These are phyloP conservation scores for Heliconius congener DNA, from an alignment of 1,140 invertebrate genomes.

Conservation along the genomic window DNA sequence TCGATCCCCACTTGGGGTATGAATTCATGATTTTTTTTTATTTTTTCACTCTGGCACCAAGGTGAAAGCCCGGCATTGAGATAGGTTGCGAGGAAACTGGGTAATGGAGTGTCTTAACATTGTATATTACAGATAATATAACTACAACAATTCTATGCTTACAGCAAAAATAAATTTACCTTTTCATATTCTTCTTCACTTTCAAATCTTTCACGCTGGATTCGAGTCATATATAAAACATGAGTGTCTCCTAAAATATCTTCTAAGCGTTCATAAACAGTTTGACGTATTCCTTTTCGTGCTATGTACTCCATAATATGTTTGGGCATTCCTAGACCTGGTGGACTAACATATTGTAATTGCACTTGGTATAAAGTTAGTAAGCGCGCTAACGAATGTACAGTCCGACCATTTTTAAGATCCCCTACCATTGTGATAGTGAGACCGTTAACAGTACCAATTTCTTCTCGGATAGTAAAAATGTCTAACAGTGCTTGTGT, in stretches of 20 bases:
- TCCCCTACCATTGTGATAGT: conserved; percentile 98
- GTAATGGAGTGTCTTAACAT: too few relatives aligned
- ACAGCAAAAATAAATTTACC: conserved; percentile 77
- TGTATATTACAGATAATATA: too few relatives aligned
- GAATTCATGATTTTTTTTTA: too few relatives aligned
- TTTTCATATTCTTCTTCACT: conserved; percentile 92
- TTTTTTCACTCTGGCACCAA: too few relatives aligned
- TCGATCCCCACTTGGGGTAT: too few relatives aligned
- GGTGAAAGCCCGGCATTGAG: too few relatives aligned
- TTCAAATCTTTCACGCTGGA: conserved; percentile 96
- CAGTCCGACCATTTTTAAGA: conserved; percentile 98
- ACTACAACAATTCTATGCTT: too few relatives aligned
- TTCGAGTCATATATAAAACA: conserved; percentile 98
- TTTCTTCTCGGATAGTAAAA: conserved; percentile 99
- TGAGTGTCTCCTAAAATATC: conserved; percentile 95
- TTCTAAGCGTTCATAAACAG: conserved; percentile 88
- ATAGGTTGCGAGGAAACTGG: too few relatives aligned
- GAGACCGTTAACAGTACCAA: conserved; percentile 98
- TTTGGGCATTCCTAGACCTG: conserved; percentile 94
- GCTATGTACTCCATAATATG: conserved; percentile 90
- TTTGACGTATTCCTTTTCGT: conserved; percentile 90
- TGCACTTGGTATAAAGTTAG: conserved; percentile 95
- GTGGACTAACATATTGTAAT: conserved; percentile 94
- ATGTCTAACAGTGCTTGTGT: conserved; percentile 98
- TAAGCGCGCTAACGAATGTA: conserved; percentile 96